Percentiles rank a stretch among this genome's conserved stretches.
Conservation (phyloP, 2,113 vertebrate genomes). For the Chiloscyllium plagiosum region DNA sequence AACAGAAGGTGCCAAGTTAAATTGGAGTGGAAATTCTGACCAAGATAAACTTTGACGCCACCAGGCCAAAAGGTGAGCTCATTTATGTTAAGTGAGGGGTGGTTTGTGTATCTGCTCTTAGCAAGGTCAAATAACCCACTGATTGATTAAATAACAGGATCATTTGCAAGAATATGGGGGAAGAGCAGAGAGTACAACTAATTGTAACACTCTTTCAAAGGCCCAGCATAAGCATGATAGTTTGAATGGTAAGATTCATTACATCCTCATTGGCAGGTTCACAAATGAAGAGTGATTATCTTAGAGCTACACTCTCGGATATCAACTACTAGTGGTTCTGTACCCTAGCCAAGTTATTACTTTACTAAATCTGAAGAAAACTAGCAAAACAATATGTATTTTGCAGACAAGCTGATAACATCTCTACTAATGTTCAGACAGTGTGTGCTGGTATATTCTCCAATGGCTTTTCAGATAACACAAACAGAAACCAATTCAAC, state of each 20-base stretch:
- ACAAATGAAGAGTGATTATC: not conserved
- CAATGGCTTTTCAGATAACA: not conserved
- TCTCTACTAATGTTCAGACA: not conserved
- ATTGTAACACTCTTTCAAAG: not conserved
- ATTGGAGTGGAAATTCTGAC: not conserved
- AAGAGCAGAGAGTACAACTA: not conserved
- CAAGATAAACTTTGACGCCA: not conserved
- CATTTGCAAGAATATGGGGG: not conserved
- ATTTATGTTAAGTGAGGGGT: not conserved
- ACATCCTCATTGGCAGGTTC: not conserved
- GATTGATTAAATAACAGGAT: not conserved
- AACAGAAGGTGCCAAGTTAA: not conserved
- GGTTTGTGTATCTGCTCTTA: not conserved
- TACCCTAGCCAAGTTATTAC: not conserved
- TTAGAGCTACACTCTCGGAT: not conserved
- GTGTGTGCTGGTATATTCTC: not conserved
- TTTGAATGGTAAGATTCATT: not conserved
- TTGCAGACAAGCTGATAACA: not conserved
- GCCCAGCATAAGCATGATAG: not conserved
- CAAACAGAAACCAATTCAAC: not conserved
- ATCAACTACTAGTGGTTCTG: not conserved
- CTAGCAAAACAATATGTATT: not conserved
- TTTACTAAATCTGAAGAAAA: not conserved
- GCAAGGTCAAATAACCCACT: not conserved
- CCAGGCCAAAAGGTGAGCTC: not conserved